Evolutionary conservation across 2,797 vertebrate species (phyloP).

Genomic region (Antennarius maculatus): DNA sequence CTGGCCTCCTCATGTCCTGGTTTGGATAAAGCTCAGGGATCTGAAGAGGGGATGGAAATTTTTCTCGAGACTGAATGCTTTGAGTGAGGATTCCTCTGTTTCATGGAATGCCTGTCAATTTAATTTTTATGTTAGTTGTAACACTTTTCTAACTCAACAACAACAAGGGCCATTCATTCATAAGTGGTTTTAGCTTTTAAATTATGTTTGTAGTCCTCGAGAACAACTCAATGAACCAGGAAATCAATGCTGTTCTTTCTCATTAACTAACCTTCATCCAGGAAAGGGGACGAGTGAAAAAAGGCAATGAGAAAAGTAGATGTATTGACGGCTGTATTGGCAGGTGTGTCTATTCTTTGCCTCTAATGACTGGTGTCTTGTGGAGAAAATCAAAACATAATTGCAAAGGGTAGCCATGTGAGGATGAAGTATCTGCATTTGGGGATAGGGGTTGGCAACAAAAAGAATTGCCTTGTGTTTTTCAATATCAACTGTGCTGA

Average conservation of each 20-base stretch:
- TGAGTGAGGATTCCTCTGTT: constrained; percentile 7
- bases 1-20: constrained; percentile 57
- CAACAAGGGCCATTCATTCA: constrained; percentile 17
- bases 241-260: constrained; percentile 68
- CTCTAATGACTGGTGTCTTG: constrained; percentile 40
- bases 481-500: constrained; percentile 48
- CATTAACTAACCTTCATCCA: constrained; percentile 70
- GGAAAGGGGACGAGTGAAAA: constrained; percentile 36
- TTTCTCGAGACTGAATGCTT: constrained; percentile 36
- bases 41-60: constrained; percentile 38
- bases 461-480: constrained; percentile 62
- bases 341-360: constrained; percentile 65
- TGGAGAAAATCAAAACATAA: constrained; percentile 65
- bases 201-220: constrained; percentile 52
- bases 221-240: constrained; percentile 63
- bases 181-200: constrained; percentile 53
- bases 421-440: constrained; percentile 60
- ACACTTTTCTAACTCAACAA: constrained; percentile 28
- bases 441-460: constrained; percentile 45
- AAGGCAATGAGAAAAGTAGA: constrained; percentile 59
- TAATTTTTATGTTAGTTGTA: constrained; percentile 20
- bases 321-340: constrained; percentile 70
- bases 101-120: constrained; percentile 10
- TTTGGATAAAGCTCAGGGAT: constrained; percentile 46
- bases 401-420: constrained; percentile 68